Percentiles rank a stretch among this genome's conserved stretches.
These are phyloP conservation scores for Virgularia gustaviana DNA, from an alignment of 92 coral and sea anemone species.

Conservation along the genomic window DNA sequence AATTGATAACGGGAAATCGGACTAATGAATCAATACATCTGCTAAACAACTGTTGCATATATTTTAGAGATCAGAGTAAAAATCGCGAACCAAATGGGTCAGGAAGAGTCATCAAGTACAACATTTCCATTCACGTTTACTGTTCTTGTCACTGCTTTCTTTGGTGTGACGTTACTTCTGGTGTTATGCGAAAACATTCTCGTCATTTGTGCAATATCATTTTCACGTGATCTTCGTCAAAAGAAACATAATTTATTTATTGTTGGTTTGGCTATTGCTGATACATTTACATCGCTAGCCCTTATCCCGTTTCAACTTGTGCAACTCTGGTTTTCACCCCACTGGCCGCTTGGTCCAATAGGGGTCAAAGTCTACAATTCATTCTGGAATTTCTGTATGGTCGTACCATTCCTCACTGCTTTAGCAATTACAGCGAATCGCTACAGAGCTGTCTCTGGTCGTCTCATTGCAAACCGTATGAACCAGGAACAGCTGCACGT, in stretches of 20 bases:
- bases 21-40: no score
- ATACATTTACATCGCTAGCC: slow-evolving; percentile 49
- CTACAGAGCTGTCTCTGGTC: slow-evolving; percentile 40
- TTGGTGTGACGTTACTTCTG: background rate
- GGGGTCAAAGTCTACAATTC: slow-evolving; percentile 48
- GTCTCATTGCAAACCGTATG: background rate
- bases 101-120: no score
- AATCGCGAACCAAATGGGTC: no score
- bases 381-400: slow-evolving; percentile 50
- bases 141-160: background rate
- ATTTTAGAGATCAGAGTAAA: no score
- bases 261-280: slow-evolving; percentile 48
- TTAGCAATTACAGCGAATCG: slow-evolving; percentile 50
- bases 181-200: background rate
- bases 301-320: slow-evolving; percentile 55
- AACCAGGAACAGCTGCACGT: background rate
- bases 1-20: no score
- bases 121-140: background rate
- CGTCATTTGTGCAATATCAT: background rate
- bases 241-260: background rate
- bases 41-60: no score
- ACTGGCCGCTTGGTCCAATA: slow-evolving; percentile 58
- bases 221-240: background rate
- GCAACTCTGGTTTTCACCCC: slow-evolving; percentile 49
- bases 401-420: slow-evolving; percentile 50